A percentile compares a stretch with the other conserved stretches of the same genome.
These are phyloP conservation scores for Lasioglossum vierecki DNA, from an alignment of 2,888 invertebrate genomes.

Conservation along the genomic window DNA sequence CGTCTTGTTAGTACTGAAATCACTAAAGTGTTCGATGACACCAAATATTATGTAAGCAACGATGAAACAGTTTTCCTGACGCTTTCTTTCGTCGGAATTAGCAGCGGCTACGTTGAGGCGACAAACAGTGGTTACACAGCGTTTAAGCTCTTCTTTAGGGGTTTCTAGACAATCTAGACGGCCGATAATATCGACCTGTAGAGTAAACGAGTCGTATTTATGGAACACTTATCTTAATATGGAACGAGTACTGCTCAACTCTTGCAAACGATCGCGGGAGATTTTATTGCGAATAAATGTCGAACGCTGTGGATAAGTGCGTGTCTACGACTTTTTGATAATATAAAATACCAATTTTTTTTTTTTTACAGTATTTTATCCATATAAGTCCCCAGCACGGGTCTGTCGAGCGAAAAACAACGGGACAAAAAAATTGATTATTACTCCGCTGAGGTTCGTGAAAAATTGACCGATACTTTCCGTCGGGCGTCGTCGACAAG, in stretches of 20 bases:
- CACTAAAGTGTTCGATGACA: not conserved
- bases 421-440: conserved; percentile 38
- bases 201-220: conserved; percentile 34
- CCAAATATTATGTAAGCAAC: not conserved
- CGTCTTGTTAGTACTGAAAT: not conserved
- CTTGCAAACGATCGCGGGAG: not conserved
- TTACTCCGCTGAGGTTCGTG: conserved; percentile 32
- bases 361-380: no score
- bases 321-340: not conserved
- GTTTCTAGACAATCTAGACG: conserved; percentile 27
- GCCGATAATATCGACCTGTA: conserved; percentile 10
- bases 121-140: conserved; percentile 15
- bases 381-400: no score
- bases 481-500: no score
- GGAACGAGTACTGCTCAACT: not conserved
- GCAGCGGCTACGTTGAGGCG: conserved; percentile 4
- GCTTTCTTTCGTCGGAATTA: not conserved
- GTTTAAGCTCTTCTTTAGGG: conserved; percentile 33
- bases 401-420: no score
- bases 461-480: conserved; percentile 43
- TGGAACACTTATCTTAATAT: conserved; percentile 14
- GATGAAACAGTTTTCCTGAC: conserved; percentile 11
- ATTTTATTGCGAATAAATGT: conserved; percentile 7
- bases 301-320: not conserved
- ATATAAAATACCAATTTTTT: not conserved